Base-by-base conservation (phyloP, 2,797 vertebrate genomes). In the Salarias fasciatus region DNA sequence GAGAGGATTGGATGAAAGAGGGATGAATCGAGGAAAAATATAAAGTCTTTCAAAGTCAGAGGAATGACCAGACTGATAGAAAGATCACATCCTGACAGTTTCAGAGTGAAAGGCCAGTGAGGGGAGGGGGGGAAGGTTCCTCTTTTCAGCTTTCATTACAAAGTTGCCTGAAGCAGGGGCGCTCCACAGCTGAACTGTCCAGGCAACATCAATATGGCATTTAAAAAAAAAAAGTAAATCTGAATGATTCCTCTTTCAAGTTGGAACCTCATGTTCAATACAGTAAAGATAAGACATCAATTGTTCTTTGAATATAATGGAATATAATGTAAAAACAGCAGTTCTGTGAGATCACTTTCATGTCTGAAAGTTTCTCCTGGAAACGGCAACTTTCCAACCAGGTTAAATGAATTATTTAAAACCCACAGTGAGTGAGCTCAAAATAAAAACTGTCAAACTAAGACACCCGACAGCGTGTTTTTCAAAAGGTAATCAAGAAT, bases 401-500 rank as follows among this genome's bases (percentile, higher is more conserved):
- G 29, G 45, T n/a, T 7, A 10, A 40, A 49, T 33, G 4, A 65
- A 75, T 68, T 45, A 71, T 61, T 49, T 48, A 43, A 64, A 80
- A 68, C 66, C 50, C 56, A 64, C 72, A 72, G 53, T 6, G 37
- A 81, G 48, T 31, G 29, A 52, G 72, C 51, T 68, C n/a, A 0
- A 75, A 79, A 77, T 69, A 46, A 55, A 70, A 78, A 70, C 38
- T 43, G 44, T 63, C 66, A 75, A 64, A 64, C 18, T 29, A 30
- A 45, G 18, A 43, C 30, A 33, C 45, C 42, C 5, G 1, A 13
- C 18, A 3, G 13, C 51, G 59, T n/a, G n/a, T n/a, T 72, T 78
- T 75, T 12, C 8, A 14, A 65, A 48, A 75, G 64, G 64, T 81
- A 88, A 85, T 87, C 76, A 75, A 62, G 48, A 66, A 75, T 38